These are phyloP conservation scores for Creontiades dilutus DNA, from an alignment of 2,888 invertebrate species.

Conservation along the genomic window DNA sequence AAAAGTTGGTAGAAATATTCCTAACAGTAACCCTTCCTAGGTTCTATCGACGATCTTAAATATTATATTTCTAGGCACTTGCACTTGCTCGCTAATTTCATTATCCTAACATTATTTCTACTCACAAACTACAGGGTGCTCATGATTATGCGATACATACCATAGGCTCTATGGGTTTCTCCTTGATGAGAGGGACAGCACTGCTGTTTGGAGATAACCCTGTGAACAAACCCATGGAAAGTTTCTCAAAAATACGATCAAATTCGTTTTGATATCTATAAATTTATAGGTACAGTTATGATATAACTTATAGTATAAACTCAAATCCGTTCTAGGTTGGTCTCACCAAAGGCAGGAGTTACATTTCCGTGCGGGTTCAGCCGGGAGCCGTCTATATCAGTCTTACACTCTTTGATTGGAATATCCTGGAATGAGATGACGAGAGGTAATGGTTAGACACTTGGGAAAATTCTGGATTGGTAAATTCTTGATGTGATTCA, in stretches of 20 bases:
- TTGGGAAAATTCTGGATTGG: too few relatives aligned
- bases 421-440: constrained; percentile 65
- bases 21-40: too few relatives aligned
- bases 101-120: too few relatives aligned
- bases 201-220: constrained; percentile 79
- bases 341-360: constrained; percentile 75
- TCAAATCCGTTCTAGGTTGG: background rate
- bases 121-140: background rate
- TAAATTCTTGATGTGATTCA: too few relatives aligned
- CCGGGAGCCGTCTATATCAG: constrained; percentile 68
- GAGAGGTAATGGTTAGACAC: background rate
- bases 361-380: constrained; percentile 75
- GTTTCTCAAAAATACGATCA: background rate
- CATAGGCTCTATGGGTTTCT: constrained; percentile 77
- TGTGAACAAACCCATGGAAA: constrained; percentile 60
- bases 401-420: constrained; percentile 72
- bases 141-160: constrained; percentile 75
- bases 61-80: too few relatives aligned
- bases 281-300: background rate
- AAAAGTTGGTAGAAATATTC: too few relatives aligned
- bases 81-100: too few relatives aligned
- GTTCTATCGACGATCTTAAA: too few relatives aligned
- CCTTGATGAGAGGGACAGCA: constrained; percentile 79
- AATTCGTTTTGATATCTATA: too few relatives aligned
- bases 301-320: background rate